Base-by-base conservation (phyloP, 1,140 invertebrate species). In the Papilio aristodemus region DNA sequence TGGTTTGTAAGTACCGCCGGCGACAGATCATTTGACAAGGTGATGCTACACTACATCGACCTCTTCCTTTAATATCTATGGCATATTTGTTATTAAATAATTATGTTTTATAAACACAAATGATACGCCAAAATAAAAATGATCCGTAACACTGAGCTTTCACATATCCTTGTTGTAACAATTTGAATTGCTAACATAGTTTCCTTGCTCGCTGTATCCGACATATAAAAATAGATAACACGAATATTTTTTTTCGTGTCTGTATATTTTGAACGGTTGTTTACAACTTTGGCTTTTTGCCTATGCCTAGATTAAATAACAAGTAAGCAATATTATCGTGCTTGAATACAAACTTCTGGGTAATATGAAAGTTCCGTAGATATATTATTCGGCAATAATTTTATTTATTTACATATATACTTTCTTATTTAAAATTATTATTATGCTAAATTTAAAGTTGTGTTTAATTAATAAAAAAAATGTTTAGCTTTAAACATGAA, bases 211-310 rank as follows among this genome's bases (percentile, higher is more conserved):
- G 46, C 46, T 54, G 11, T 11, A 54, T 54, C 46, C 46, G 22
- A 54, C 46, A 54, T 22, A 54, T 54, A 54, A 22, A 54, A 54
- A 54, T 11, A 54, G 43, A 46, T 46, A 46, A 22, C 9, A 22
- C 11, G 38, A 39, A 39, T 39, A 54, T 22, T 50, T 50, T 50
- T 19, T 54, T 54, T 22, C 46, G 46, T 7, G 41, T 54, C 19
- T 54, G 46, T 22, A 22, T 54, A 54, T 54, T 54, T 54, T 54
- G 46, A 54, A 17, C 46, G 46, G 46, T 54, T 54, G 46, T 54
- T 54, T 54, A 54, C 46, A 54, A 54, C 19, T 22, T 54, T 54
- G 46, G 46, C 46, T 11, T 54, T 54, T 54, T 54, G 46, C 19
- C 46, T 54, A 54, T 19, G 19, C n/a, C 17, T 54, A 25, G 46